Evolutionary conservation across 2,888 invertebrate species (phyloP), one percentile per base, ranked within the genome.

Genomic region (Prosopocoilus inquinatus): DNA sequence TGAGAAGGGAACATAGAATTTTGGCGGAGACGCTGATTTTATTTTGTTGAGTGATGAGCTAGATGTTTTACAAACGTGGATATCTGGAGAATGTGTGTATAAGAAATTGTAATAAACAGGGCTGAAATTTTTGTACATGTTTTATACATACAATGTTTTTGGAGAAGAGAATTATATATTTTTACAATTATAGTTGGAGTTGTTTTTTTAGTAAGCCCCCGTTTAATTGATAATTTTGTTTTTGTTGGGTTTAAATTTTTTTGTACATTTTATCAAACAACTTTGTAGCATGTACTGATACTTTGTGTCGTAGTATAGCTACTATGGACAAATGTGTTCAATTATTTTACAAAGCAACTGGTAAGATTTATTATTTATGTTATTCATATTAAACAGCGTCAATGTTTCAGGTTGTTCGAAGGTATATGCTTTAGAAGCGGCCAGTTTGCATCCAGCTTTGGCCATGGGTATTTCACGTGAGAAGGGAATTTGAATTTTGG

Each of bases 21-120:
- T 86, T 74, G 90, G 86, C 4, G 84, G 88, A n/a, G 96, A 98
- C 78, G 99, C 98, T 0, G 99, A 99, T 80, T 94, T 99, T 70
- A 83, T 97, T 9, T 76, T 98, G 41, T 77, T 99, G 16, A 82
- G 91, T 70, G 83, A 89, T 9, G 75, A 86, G 50, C 78, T 96
- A 33, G 80, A 86, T 53, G 84, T 96, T 0, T 65, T 82, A 44
- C 90, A 93, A 0, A 96, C 96, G 2, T 97, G 93, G 90, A 96
- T 97, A 67, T 88, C 86, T 9, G 96, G 96, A 9, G 81, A 88
- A 73, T 85, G 89, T 71, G 93, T 94, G 54, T 88, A 85, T 69
- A 68, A 72, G 58, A 41, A 9, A 11, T 13, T 28, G 20, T 28
- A 28, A 28, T 28, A n/a, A n/a, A n/a, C n/a, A n/a, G n/a, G n/a